Conservation (phyloP, 2,888 invertebrate species). For the Tipula helvola region DNA sequence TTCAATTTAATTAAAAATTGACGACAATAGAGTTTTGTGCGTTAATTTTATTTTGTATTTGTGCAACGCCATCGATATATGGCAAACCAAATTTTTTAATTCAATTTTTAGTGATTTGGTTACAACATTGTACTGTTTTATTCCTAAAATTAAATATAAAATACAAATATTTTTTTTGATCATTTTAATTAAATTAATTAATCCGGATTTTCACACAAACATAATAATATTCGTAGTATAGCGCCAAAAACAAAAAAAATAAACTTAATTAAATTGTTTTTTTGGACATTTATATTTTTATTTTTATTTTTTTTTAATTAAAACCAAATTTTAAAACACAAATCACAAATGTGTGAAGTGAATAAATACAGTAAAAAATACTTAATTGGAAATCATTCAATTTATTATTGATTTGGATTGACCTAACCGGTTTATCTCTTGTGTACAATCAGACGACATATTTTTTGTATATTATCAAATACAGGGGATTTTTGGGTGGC, state of each 20-base stretch:
- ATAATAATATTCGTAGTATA: background rate
- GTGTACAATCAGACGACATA: background rate
- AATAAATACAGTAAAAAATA: background rate
- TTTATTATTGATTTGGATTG: background rate
- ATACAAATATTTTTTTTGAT: background rate
- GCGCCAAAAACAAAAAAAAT: background rate
- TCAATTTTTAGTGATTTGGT: background rate
- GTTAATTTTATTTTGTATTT: too few relatives aligned
- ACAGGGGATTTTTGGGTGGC: too few relatives aligned
- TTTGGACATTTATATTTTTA: background rate
- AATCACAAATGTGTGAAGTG: background rate
- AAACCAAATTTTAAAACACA: background rate
- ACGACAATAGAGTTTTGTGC: background rate
- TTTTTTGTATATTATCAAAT: background rate
- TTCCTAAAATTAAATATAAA: background rate
- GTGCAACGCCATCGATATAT: background rate
- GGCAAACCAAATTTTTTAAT: background rate
- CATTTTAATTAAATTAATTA: background rate
- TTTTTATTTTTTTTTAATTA: background rate
- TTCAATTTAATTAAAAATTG: background rate
- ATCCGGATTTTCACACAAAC: background rate
- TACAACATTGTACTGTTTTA: background rate
- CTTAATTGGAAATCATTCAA: background rate
- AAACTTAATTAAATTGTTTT: background rate
- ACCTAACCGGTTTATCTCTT: background rate